Percentiles rank a stretch among this genome's conserved stretches.
Conservation (phyloP, 2,888 invertebrate genomes). For the Petrolisthes cinctipes region DNA sequence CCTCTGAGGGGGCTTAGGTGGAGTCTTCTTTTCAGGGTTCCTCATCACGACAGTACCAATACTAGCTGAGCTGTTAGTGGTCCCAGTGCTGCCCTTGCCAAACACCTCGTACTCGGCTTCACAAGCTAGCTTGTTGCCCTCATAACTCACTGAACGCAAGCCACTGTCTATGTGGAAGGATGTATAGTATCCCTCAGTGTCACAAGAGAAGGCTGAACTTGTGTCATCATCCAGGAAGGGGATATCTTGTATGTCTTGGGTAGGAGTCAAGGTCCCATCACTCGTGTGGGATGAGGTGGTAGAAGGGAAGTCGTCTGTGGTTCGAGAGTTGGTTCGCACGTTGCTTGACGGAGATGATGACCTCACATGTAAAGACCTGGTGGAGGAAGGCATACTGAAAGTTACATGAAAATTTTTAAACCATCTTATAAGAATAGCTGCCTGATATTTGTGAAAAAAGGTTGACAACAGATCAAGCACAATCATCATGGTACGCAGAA, state of each 20-base stretch:
- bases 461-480: too few species aligned
- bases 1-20: conserved; percentile 65
- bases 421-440: too few species aligned
- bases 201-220: conserved; percentile 92
- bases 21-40: conserved; percentile 65
- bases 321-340: conserved; percentile 57
- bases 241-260: conserved; percentile 65
- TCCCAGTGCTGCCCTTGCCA: conserved; percentile 91
- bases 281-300: conserved; percentile 62
- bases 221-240: conserved; percentile 79
- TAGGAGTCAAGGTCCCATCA: conserved; percentile 65
- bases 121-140: conserved; percentile 74
- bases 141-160: conserved; percentile 73
- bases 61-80: conserved; percentile 90
- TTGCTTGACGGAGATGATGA: conserved; percentile 60
- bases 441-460: too few species aligned
- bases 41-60: conserved; percentile 74
- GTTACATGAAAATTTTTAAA: too few species aligned
- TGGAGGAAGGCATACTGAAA: neutral
- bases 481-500: too few species aligned
- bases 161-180: conserved; percentile 98
- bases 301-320: conserved; percentile 63
- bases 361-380: conserved; percentile 55
- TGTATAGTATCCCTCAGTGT: conserved; percentile 97
- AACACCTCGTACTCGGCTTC: conserved; percentile 92